Base-by-base conservation (phyloP, 2,888 invertebrate species). In the Ditylenchus weischeri region DNA sequence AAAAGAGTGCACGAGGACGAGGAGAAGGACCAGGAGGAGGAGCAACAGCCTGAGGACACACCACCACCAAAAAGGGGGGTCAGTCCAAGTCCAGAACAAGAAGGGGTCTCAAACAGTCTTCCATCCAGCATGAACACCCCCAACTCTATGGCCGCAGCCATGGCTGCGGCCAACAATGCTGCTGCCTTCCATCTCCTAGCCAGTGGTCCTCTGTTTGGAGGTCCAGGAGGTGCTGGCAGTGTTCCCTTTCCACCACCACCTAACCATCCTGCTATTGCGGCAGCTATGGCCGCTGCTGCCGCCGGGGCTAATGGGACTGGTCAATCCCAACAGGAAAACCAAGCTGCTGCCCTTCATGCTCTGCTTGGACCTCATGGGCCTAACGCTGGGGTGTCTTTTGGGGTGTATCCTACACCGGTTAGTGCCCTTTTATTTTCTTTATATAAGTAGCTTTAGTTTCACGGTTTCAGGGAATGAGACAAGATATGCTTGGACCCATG, bases 341-440 rank as follows among this genome's bases (percentile, higher is more conserved):
- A 59, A 35, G 59, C 59, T 19, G 59, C 35, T 35, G 43, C 59
- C 7, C 59, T 59, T 19, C 59, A 59, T 29, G 59, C 59, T 38
- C 13, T 59, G 1, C 29, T 59, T 35, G 59, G 38, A 29, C 13
- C 57, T 29, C 57, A 54, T n/a, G 59, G 38, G 2, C 23, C 59
- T 38, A 19, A 21, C 7, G 59, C 13, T 5, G 59, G 38, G 15
- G 10, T 38, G 13, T 35, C 59, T 15, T 59, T 59, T n/a, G 59
- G 59, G 7, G 59, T 59, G 7, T 59, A 59, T 59, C 59, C 59
- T 19, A 15, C 59, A 59, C 59, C 59, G 59, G 59, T 59, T 54
- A 2, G 54, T 54, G 7, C 23, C 54, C n/a, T 18, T 54, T 50
- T 19, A 18, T 50, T 21, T 50, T 54, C n/a, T 54, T 10, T 11